These are phyloP conservation scores for Therioaphis trifolii DNA, from an alignment of 2,888 invertebrate genomes.

Conservation along the genomic window DNA sequence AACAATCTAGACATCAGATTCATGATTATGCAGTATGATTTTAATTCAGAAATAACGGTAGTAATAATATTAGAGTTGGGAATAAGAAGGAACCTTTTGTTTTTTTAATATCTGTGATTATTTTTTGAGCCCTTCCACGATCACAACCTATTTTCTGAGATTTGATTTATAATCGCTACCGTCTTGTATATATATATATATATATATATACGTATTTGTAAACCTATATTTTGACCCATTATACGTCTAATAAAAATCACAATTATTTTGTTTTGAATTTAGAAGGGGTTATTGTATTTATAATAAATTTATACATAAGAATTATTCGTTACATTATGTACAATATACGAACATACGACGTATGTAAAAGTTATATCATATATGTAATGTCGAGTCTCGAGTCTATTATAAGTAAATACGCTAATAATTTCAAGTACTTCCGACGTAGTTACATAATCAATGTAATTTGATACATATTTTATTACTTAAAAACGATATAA, in stretches of 20 bases:
- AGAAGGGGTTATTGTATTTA: background rate
- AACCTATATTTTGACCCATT: constrained; percentile 33
- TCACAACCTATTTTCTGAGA: background rate
- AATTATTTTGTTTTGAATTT: constrained; percentile 6
- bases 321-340: background rate
- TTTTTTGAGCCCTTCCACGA: constrained; percentile 32
- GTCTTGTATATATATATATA: constrained; percentile 28
- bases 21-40: constrained; percentile 1
- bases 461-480: background rate
- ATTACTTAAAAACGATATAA: too few relatives aligned
- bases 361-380: too few relatives aligned
- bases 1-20: constrained; percentile 1
- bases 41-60: constrained; percentile 47
- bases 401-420: background rate
- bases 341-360: too few relatives aligned
- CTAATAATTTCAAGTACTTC: background rate
- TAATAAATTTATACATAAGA: background rate
- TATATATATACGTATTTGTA: too few relatives aligned
- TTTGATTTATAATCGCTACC: constrained; percentile 59
- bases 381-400: too few relatives aligned
- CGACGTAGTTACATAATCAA: background rate
- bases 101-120: constrained; percentile 53
- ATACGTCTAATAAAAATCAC: background rate
- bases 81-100: constrained; percentile 19
- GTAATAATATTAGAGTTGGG: background rate